phyloP scores from a whole-genome alignment of 92 coral and sea anemone species.

The Bergia sp. region DNA sequence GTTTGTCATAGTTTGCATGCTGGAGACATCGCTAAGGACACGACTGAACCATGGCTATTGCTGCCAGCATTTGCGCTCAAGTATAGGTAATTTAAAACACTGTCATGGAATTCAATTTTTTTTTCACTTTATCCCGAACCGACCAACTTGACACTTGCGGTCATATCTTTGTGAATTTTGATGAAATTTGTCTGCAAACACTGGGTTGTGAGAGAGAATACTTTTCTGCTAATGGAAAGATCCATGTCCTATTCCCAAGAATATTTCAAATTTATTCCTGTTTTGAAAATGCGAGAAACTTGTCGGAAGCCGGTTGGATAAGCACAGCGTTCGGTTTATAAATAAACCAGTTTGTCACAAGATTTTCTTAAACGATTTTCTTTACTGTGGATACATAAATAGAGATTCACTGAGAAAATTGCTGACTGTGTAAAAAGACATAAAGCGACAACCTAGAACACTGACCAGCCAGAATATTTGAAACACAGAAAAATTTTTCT shows the following conservation, averaged over 20 bases:
- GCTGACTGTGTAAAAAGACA: background rate
- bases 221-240: background rate
- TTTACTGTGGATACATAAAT: background rate
- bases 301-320: background rate
- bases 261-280: background rate
- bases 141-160: slow-evolving; percentile 3
- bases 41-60: background rate
- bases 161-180: background rate
- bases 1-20: background rate
- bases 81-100: background rate
- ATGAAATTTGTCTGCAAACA: slow-evolving; percentile 6
- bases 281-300: background rate
- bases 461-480: background rate
- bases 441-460: background rate
- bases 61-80: background rate
- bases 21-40: background rate
- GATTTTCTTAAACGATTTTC: background rate
- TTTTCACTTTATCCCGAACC: background rate
- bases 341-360: background rate
- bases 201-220: background rate
- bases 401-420: background rate
- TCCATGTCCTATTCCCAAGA: background rate
- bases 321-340: background rate
- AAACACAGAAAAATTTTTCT: background rate
- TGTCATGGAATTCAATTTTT: background rate